phyloP scores from a whole-genome alignment of 2,888 invertebrate species.

The Cephus nigrinus region DNA sequence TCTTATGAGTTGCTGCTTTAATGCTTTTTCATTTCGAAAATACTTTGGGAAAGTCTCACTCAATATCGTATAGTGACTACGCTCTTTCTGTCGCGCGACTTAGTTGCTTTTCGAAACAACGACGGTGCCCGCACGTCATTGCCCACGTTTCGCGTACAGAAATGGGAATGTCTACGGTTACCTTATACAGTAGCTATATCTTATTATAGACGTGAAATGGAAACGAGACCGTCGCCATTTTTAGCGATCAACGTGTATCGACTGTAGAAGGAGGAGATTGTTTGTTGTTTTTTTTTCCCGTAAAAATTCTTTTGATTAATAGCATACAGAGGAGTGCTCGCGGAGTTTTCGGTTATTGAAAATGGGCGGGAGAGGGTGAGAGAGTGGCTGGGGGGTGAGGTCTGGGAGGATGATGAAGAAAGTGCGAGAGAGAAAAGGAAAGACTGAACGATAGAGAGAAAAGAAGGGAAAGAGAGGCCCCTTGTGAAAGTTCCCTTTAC shows the following conservation, averaged over 20 bases:
- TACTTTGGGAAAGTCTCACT: not conserved
- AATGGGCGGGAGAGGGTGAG: slow-evolving; percentile 34
- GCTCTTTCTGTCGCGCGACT: not conserved
- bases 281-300: slow-evolving; percentile 14
- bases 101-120: not conserved
- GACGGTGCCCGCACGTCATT: not conserved
- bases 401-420: slow-evolving; percentile 21
- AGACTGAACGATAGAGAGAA: not conserved
- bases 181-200: not conserved
- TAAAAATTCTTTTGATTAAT: slow-evolving; percentile 55
- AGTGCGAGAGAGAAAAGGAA: slow-evolving; percentile 32
- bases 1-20: not conserved
- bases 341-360: slow-evolving; percentile 58
- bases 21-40: not conserved
- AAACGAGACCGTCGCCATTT: not conserved
- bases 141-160: not conserved
- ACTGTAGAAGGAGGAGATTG: slow-evolving; percentile 1
- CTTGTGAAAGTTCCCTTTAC: slow-evolving; percentile 64
- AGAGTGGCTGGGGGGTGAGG: slow-evolving; percentile 38
- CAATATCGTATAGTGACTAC: not conserved
- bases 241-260: not conserved
- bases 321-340: slow-evolving; percentile 43
- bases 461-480: slow-evolving; percentile 36
- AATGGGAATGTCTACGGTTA: not conserved
- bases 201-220: not conserved